phyloP scores from a whole-genome alignment of 2,113 vertebrate genomes.

The Carassius auratus region DNA sequence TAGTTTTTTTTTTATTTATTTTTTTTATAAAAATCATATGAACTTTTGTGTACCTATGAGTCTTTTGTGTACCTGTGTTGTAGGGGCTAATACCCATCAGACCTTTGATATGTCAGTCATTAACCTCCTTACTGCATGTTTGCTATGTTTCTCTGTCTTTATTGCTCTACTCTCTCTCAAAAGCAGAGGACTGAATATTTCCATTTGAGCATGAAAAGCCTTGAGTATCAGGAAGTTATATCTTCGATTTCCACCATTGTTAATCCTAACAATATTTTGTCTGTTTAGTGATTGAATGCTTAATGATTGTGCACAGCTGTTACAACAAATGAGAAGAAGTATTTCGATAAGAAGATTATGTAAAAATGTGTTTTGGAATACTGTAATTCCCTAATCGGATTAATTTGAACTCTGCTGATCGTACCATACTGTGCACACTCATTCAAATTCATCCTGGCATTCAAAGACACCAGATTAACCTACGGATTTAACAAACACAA shows the following conservation, averaged over 20 bases:
- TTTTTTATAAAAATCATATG: no score
- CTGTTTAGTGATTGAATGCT: background rate
- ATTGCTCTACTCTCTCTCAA: background rate
- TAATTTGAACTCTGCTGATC: background rate
- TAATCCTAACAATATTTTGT: background rate
- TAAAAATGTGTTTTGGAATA: constrained; percentile 38
- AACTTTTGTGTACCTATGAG: no score
- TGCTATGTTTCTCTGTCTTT: background rate
- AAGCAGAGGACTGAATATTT: background rate
- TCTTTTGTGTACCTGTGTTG: no score
- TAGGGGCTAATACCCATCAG: constrained; percentile 37
- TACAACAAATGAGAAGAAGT: background rate
- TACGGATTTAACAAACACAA: background rate
- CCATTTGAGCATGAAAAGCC: background rate
- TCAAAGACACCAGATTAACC: background rate
- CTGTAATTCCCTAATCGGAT: constrained; percentile 45
- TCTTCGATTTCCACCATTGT: background rate
- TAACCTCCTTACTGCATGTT: constrained; percentile 9
- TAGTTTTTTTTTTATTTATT: no score
- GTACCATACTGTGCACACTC: background rate
- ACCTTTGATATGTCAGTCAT: constrained; percentile 46
- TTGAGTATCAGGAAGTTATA: background rate
- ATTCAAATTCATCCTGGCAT: background rate
- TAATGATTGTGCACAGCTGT: background rate
- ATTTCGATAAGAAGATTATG: constrained; percentile 10